Evolutionary conservation across 30 jellyfish, hydroid and myxozoan species (phyloP).

Genomic region (Turritopsis dohrnii): DNA sequence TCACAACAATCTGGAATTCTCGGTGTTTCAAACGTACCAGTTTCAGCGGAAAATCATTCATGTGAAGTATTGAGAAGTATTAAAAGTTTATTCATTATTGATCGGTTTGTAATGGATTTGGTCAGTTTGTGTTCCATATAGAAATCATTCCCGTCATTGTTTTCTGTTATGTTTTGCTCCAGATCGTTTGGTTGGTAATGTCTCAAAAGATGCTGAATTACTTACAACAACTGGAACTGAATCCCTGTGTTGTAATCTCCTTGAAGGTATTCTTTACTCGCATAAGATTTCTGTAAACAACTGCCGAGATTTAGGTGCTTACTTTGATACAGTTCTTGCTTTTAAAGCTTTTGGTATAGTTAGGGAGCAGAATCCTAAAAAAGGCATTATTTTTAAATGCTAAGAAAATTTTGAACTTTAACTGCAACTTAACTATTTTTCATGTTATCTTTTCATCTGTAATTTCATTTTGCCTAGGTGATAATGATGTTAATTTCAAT

Average conservation of each 20-base stretch:
- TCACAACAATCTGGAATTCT: not conserved
- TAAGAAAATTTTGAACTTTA: too few species aligned
- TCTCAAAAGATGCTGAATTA: not conserved
- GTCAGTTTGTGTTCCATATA: not conserved
- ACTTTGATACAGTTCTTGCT: not conserved
- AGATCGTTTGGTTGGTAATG: not conserved
- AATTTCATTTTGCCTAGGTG: too few species aligned
- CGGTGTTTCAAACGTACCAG: not conserved
- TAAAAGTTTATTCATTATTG: not conserved
- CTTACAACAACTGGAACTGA: not conserved
- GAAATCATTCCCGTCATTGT: not conserved
- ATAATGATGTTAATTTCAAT: too few species aligned
- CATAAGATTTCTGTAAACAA: not conserved
- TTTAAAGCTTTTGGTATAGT: too few species aligned
- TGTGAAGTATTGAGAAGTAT: not conserved
- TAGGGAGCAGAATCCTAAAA: too few species aligned
- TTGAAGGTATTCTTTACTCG: not conserved
- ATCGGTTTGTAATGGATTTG: not conserved
- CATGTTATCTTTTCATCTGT: too few species aligned
- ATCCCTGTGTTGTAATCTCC: not conserved
- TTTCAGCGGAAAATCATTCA: not conserved
- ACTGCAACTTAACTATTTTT: too few species aligned
- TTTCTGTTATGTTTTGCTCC: not conserved
- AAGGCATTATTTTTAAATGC: too few species aligned
- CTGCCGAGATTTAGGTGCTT: not conserved